Percentiles rank a stretch among this genome's conserved stretches.
phyloP scores from a whole-genome alignment of 2,797 vertebrate genomes.

The Iguana delicatissima region DNA sequence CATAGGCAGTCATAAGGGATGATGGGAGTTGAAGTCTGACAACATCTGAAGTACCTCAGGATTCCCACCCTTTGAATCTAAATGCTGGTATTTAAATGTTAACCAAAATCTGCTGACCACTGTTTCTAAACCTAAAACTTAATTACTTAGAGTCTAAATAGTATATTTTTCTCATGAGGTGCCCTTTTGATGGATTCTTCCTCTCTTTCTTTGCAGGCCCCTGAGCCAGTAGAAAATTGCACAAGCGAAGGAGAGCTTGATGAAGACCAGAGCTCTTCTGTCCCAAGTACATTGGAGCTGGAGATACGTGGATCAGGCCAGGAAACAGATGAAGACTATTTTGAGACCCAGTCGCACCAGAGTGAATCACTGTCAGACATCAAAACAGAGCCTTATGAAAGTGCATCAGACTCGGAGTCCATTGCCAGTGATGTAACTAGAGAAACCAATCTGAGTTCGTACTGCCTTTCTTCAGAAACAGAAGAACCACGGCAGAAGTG shows the following conservation, averaged over 20 bases:
- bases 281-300: conserved; percentile 56
- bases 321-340: conserved; percentile 80
- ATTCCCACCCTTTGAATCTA: no score
- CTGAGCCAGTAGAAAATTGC: conserved; percentile 79
- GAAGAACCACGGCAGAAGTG: background rate
- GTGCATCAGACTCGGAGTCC: conserved; percentile 77
- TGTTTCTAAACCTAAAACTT: conserved; percentile 6
- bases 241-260: conserved; percentile 74
- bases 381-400: conserved; percentile 78
- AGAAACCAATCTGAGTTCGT: conserved; percentile 56
- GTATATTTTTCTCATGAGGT: conserved; percentile 16
- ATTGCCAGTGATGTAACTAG: conserved; percentile 66
- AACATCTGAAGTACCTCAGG: no score
- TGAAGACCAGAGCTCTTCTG: conserved; percentile 74
- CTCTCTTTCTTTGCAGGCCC: conserved; percentile 77
- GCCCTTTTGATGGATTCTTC: conserved; percentile 50
- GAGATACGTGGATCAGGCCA: conserved; percentile 76
- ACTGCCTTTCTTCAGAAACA: conserved; percentile 46
- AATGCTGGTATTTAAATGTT: background rate
- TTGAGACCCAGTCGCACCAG: conserved; percentile 82
- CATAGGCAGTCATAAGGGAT: no score
- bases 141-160: no score
- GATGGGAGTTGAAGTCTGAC: no score
- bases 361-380: conserved; percentile 81
- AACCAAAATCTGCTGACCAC: background rate